Base-by-base conservation (phyloP, 64 coral and sea anemone species). In the Porites australiensis region DNA sequence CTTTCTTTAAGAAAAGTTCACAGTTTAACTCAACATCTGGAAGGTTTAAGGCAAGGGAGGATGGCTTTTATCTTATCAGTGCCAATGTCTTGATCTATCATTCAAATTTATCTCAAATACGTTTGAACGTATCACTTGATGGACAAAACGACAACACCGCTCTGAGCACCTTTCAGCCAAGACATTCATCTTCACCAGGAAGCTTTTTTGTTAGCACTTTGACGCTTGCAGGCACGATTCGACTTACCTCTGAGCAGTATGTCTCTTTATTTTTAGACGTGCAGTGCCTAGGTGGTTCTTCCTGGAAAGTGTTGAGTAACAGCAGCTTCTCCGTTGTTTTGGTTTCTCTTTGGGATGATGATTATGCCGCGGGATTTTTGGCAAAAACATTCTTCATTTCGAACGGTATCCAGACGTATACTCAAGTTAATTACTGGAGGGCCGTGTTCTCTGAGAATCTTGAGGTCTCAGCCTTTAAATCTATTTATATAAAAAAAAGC, bases 271-370 rank as follows among this genome's bases (percentile, higher is more conserved):
- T 49, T 50, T 19, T 82, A 46, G 44, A 60, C 14, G 45, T 76
- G 8, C 46, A 50, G 45, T 48, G 73, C 19, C 73, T 19, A n/a
- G 50, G 47, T n/a, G 60, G 13, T 82, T 20, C 44, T 16, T 45
- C 2, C 1, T 47, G 60, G 58, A 65, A 82, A 60, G 79, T 82
- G 44, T 49, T 66, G 27, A 13, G 57, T 18, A 82, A 82, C 59
- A 82, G 79, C 44, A 83, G 79, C 60, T 83, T 83, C 65, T 83
- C 79, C 44, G 79, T 65, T 9, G 79, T 83, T 18, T n/a, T 83
- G 3, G 6, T 65, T 49, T 83, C 79, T 50, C 59, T 14, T n/a
- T 83, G 58, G 79, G 55, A 83, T 19, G 65, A 60, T 83, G 43
- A 83, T 83, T 83, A 83, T 18, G 15, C 43, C 11, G 79, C 79